phyloP scores from a whole-genome alignment of 2,113 vertebrate genomes.

The Tupaia tana region DNA sequence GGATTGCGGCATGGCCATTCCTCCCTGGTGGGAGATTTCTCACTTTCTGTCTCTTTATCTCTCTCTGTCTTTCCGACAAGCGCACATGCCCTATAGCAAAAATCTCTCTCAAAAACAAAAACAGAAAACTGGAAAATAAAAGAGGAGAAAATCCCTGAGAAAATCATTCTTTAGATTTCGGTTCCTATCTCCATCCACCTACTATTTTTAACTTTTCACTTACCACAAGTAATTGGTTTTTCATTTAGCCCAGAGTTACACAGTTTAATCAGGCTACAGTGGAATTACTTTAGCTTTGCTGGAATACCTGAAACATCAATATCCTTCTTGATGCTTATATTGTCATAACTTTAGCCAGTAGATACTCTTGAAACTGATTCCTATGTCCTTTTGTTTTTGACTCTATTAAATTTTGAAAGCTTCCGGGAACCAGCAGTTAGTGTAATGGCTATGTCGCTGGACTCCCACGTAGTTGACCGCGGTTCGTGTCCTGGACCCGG shows the following conservation, averaged over 20 bases:
- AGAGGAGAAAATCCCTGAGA: neutral
- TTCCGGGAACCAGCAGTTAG: too few species aligned
- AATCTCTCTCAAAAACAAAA: too few species aligned
- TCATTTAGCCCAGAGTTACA: neutral
- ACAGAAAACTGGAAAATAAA: too few species aligned
- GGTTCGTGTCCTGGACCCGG: too few species aligned
- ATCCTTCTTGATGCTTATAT: neutral
- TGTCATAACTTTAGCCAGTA: neutral
- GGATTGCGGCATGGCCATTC: too few species aligned
- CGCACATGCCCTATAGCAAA: too few species aligned
- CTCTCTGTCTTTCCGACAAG: too few species aligned
- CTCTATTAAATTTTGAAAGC: neutral
- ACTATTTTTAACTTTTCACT: neutral
- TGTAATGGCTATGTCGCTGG: too few species aligned
- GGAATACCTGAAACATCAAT: neutral
- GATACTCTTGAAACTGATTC: neutral
- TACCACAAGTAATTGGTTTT: neutral
- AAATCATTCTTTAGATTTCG: neutral
- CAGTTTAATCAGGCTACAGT: neutral
- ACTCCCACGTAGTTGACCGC: too few species aligned
- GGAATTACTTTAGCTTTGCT: neutral
- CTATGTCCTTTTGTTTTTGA: neutral
- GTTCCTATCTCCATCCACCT: neutral
- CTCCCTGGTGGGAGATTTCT: too few species aligned
- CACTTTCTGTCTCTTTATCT: too few species aligned